Percentiles rank a stretch among this genome's conserved stretches.
phyloP scores from a whole-genome alignment of 2,888 invertebrate genomes.

The Dendrolimus houi region DNA sequence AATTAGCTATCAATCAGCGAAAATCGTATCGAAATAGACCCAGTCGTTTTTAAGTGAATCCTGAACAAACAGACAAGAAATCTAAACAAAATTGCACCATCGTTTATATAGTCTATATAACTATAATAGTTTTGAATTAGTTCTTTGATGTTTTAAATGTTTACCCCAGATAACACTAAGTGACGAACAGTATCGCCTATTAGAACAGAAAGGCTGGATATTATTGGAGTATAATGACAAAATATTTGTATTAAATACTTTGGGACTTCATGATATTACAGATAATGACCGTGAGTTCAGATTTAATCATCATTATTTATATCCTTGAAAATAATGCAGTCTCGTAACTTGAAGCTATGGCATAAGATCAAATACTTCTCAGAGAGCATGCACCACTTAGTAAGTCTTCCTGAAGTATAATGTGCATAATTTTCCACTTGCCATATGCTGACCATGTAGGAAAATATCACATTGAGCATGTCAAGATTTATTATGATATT shows the following conservation, averaged over 20 bases:
- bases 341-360: background rate
- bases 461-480: too few relatives aligned
- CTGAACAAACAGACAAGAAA: too few relatives aligned
- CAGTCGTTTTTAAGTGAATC: too few relatives aligned
- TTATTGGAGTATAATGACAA: slow-evolving; percentile 51
- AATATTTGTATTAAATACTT: slow-evolving; percentile 49
- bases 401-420: background rate
- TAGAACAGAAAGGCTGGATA: slow-evolving; percentile 64
- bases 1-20: too few relatives aligned
- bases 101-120: too few relatives aligned
- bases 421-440: background rate
- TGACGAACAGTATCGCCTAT: slow-evolving; percentile 52
- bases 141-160: background rate
- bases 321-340: too few relatives aligned
- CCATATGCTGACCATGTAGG: too few relatives aligned
- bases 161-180: slow-evolving; percentile 45
- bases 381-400: background rate
- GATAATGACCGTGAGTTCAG: slow-evolving; percentile 42
- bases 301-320: too few relatives aligned
- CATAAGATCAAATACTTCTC: background rate
- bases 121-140: too few relatives aligned
- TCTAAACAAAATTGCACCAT: too few relatives aligned
- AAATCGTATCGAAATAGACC: too few relatives aligned
- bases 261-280: slow-evolving; percentile 61
- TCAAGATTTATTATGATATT: too few relatives aligned